A percentile compares a stretch with the other conserved stretches of the same genome.
Conservation (phyloP, 2,888 invertebrate species). For the Parascotia fuliginaria region DNA sequence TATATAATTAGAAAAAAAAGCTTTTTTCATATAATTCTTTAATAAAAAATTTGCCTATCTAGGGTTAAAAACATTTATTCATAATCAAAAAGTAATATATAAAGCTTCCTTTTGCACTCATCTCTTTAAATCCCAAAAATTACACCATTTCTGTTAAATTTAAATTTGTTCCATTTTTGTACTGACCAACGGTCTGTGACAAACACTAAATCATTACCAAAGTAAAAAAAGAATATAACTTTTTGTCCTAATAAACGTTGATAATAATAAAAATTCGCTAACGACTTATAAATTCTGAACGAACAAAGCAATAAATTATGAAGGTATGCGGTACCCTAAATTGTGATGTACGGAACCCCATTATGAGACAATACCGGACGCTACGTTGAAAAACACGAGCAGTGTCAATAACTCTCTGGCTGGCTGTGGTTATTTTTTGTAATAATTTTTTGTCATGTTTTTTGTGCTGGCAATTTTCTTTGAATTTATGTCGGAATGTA, state of each 20-base stretch:
- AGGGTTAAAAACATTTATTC: too few relatives aligned
- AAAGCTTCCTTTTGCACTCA: slow-evolving; percentile 1
- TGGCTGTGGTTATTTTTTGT: slow-evolving; percentile 20
- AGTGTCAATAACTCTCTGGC: slow-evolving; percentile 63
- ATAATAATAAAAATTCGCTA: slow-evolving; percentile 40
- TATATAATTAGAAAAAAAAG: too few relatives aligned
- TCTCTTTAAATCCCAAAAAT: slow-evolving; percentile 1
- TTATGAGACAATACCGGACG: slow-evolving; percentile 56
- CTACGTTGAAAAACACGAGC: slow-evolving; percentile 48
- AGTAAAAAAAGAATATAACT: slow-evolving; percentile 35
- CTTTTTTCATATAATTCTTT: too few relatives aligned
- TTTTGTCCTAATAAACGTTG: slow-evolving; percentile 39
- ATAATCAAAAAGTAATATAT: not conserved
- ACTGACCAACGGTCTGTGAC: slow-evolving; percentile 22
- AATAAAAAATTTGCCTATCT: too few relatives aligned
- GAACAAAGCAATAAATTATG: slow-evolving; percentile 37
- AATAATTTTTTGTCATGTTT: slow-evolving; percentile 40
- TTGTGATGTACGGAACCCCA: slow-evolving; percentile 45
- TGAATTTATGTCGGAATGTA: slow-evolving; percentile 28
- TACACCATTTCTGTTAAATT: slow-evolving; percentile 3
- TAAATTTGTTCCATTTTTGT: slow-evolving; percentile 27
- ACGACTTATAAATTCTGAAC: slow-evolving; percentile 45
- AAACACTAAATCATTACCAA: slow-evolving; percentile 38
- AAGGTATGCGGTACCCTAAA: slow-evolving; percentile 19
- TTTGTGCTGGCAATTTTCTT: slow-evolving; percentile 37